Conservation (phyloP, 2,113 vertebrate species). For the Python bivittatus region DNA sequence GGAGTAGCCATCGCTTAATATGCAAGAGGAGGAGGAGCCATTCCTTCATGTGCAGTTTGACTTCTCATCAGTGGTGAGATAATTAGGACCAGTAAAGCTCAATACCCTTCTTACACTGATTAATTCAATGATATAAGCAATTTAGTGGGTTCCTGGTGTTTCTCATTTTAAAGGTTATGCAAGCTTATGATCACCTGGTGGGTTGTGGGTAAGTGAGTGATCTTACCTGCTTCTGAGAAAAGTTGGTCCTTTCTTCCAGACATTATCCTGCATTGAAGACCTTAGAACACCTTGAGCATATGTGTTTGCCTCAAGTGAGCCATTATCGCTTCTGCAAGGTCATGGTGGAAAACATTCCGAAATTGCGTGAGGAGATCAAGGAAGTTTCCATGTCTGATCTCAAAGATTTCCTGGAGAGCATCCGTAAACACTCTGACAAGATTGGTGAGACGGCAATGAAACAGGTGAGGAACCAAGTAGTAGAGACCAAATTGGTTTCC, state of each 20-base stretch:
- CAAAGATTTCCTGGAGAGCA: conserved; percentile 97
- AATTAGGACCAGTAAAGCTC: no score
- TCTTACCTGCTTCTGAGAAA: conserved; percentile 22
- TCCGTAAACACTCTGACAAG: conserved; percentile 96
- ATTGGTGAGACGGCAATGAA: conserved; percentile 96
- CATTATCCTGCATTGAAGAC: conserved; percentile 95
- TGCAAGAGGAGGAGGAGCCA: background rate
- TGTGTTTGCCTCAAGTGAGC: conserved; percentile 87
- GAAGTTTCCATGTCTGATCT: conserved; percentile 96
- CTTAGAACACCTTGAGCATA: conserved; percentile 91
- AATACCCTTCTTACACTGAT: background rate
- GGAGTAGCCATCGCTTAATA: background rate
- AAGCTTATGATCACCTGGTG: no score
- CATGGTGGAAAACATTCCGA: conserved; percentile 93
- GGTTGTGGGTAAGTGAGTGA: fast-evolving
- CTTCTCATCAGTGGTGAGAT: no score
- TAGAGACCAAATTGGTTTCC: background rate
- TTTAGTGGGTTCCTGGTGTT: background rate
- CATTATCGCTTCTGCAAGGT: conserved; percentile 94
- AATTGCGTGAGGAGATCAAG: conserved; percentile 86
- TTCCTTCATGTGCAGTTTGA: background rate
- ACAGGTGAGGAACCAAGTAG: conserved; percentile 77
- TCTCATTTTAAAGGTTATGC: no score
- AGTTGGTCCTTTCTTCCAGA: conserved; percentile 65
- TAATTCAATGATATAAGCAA: no score